Evolutionary conservation across 1,140 invertebrate genomes (phyloP), one percentile per base, ranked within the genome.

Genomic region (Scaptomyza montana): DNA sequence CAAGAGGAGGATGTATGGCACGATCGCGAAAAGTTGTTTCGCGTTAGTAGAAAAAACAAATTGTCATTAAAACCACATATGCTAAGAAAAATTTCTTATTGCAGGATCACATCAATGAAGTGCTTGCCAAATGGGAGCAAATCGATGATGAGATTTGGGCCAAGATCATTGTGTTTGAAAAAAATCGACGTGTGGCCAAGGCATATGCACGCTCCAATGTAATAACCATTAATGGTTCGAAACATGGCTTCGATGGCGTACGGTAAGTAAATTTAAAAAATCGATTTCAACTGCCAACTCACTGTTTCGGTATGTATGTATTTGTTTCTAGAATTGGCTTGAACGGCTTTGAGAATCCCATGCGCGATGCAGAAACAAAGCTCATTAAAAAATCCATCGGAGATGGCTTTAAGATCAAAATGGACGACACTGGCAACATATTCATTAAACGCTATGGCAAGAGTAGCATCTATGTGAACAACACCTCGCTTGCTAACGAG

Each of bases 121-220:
- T 99, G 47, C 92, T 98, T 65, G 95, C 97, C 92, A 98, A 98
- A 94, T 98, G 98, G 97, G 97, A 96, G 75, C 97, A 98, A 93
- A 98, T 99, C 77, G 98, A 99, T 89, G 98, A 99, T 91, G 98
- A 98, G 93, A 99, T 99, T 78, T 99, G 98, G 98, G 97, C 98
- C 53, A 99, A 99, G 94, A 96, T 99, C 36, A 98, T 99, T 81
- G 97, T 98, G 46, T 96, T 99, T 90, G 98, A 99, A 92, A 94
- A 96, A 89, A 98, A 98, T 90, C 93, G 97, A 77, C 94, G 98
- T 53, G 97, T 99, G 36, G 98, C 98, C 67, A 99, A 99, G 92
- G 98, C 98, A 2, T 99, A 99, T 92, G 97, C 98, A 36, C 93
- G 98, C 49, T 97, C 97, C 55, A 97, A 97, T 21, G 97, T 98